Evolutionary conservation across 2,888 invertebrate genomes (phyloP).

Genomic region (Trachelus iudaicus): DNA sequence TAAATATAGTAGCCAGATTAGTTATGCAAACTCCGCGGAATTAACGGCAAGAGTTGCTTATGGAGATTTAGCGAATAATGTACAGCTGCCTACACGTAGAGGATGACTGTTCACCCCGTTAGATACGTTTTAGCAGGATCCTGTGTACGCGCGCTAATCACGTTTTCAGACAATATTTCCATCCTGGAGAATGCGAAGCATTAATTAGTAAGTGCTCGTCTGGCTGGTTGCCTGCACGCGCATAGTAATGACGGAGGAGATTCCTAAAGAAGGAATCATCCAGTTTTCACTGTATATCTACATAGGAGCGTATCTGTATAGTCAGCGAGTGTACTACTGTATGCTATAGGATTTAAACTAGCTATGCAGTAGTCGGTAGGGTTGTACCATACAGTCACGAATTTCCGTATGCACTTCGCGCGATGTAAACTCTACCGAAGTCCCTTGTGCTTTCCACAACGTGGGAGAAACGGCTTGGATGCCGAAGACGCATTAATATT

Average conservation of each 20-base stretch:
- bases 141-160: not conserved
- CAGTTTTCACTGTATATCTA: not conserved
- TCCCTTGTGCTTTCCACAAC: not conserved
- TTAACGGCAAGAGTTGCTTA: not conserved
- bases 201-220: not conserved
- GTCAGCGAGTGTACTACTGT: not conserved
- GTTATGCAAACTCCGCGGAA: not conserved
- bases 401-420: constrained; percentile 35
- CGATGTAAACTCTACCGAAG: constrained; percentile 38
- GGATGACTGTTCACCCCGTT: not conserved
- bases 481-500: constrained; percentile 61
- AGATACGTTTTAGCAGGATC: not conserved
- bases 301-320: too few species aligned
- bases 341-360: too few species aligned
- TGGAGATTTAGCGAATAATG: constrained; percentile 1
- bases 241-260: not conserved
- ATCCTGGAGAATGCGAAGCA: not conserved
- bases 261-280: not conserved
- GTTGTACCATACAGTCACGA: not conserved
- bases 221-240: not conserved
- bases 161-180: not conserved
- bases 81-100: not conserved
- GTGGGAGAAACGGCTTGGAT: constrained; percentile 20
- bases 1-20: not conserved
- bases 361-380: not conserved